phyloP scores from a whole-genome alignment of 2,113 vertebrate genomes.

The Prolemur simus region DNA sequence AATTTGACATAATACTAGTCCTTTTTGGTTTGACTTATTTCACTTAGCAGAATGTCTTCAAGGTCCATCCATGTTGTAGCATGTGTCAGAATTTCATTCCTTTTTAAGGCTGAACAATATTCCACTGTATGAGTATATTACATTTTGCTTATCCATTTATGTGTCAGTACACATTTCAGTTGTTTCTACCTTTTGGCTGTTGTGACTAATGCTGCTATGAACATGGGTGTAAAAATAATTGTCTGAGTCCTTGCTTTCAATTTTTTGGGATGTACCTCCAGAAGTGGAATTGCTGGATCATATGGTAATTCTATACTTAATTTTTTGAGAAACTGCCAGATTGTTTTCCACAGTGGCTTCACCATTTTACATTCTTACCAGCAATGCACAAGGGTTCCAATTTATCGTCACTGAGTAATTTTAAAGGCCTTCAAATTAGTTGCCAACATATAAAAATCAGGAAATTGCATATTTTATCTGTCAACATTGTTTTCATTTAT shows the following conservation, averaged over 20 bases:
- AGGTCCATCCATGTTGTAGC: background rate
- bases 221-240: background rate
- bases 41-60: background rate
- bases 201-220: background rate
- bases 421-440: slow-evolving; percentile 8
- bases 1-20: background rate
- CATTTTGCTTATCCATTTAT: background rate
- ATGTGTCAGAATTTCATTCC: background rate
- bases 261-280: background rate
- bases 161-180: background rate
- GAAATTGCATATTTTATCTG: background rate
- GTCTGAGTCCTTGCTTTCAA: background rate
- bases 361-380: background rate
- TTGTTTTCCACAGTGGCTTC: background rate
- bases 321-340: background rate
- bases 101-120: background rate
- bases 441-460: background rate
- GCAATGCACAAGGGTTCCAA: background rate
- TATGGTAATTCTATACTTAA: background rate
- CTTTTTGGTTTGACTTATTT: background rate
- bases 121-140: background rate
- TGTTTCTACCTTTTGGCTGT: background rate
- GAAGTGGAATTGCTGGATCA: background rate
- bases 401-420: background rate
- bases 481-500: background rate